Evolutionary conservation across 2,113 vertebrate genomes (phyloP), one percentile per base, ranked within the genome.

Genomic region (Lichenostomus cassidix): DNA sequence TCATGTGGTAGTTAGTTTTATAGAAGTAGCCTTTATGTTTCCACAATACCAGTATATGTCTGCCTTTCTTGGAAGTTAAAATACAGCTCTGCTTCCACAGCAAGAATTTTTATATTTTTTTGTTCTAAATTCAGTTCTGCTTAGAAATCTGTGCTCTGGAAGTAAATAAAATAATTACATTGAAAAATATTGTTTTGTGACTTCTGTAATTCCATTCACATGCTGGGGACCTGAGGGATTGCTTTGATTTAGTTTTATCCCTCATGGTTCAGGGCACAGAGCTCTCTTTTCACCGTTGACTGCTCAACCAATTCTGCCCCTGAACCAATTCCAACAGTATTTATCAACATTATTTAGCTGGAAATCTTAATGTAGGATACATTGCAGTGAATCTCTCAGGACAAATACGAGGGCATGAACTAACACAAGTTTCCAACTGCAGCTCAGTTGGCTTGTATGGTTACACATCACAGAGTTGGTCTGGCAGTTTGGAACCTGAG

Each of bases 131-230:
- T 94, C 95, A 96, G 47, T 56, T 93, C 70, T 88, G 60, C 78
- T 93, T 95, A 83, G 49, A 93, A 96, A 87, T 82, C 41, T 91
- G 65, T 82, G 53, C 83, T 88, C 33, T 82, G 46, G 42, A 96
- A 93, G 53, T 90, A 96, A 94, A 87, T 92, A 93, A 95, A 94
- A 96, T 95, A 96, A 95, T 93, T 83, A 83, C 9, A 15, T 71
- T 81, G 59, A 90, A 84, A 97, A 94, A 92, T 67, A 93, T 12
- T 92, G 73, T 52, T 93, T 78, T 79, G 80, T 0, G 5, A 64
- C 46, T 95, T 88, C 64, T 55, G 31, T 84, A 89, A 94, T 90
- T 90, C 69, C 6, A 14, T 63, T 96, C 83, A 82, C 56, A 88
- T 2, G 18, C 62, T 27, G 53, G 33, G n/a, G 41, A 70, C 77